These are phyloP conservation scores for Pantelozetes paolii DNA, from an alignment of 2,888 invertebrate species.

Conservation along the genomic window DNA sequence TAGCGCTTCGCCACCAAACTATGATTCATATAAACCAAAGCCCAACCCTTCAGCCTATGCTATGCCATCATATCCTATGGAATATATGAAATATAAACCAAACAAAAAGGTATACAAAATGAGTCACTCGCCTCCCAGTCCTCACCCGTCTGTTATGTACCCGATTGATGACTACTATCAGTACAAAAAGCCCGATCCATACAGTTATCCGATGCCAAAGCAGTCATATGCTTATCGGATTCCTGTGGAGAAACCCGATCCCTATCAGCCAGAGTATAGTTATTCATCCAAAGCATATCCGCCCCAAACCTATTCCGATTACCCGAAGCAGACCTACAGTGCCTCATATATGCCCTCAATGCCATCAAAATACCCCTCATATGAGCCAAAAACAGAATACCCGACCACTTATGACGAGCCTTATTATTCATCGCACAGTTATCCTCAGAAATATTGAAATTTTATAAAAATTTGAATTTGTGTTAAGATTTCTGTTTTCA, in stretches of 20 bases:
- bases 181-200: neutral
- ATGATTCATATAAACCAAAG: slow-evolving; percentile 23
- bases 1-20: neutral
- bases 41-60: slow-evolving; percentile 8
- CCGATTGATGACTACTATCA: slow-evolving; percentile 25
- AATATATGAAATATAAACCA: slow-evolving; percentile 19
- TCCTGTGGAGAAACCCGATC: neutral
- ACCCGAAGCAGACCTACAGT: neutral
- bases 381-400: slow-evolving; percentile 14
- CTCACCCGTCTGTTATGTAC: neutral
- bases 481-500: too few relatives aligned
- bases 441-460: slow-evolving; percentile 19
- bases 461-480: too few relatives aligned
- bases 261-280: slow-evolving; percentile 20
- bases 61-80: neutral
- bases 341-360: neutral
- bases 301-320: neutral
- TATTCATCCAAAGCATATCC: neutral
- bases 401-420: slow-evolving; percentile 10
- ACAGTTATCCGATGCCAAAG: slow-evolving; percentile 2
- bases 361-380: neutral
- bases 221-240: slow-evolving; percentile 16
- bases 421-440: slow-evolving; percentile 17
- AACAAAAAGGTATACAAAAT: neutral
- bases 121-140: neutral